Percentiles rank a stretch among this genome's conserved stretches.
phyloP scores from a whole-genome alignment of 2,113 vertebrate species.

The Pollachius pollachius region DNA sequence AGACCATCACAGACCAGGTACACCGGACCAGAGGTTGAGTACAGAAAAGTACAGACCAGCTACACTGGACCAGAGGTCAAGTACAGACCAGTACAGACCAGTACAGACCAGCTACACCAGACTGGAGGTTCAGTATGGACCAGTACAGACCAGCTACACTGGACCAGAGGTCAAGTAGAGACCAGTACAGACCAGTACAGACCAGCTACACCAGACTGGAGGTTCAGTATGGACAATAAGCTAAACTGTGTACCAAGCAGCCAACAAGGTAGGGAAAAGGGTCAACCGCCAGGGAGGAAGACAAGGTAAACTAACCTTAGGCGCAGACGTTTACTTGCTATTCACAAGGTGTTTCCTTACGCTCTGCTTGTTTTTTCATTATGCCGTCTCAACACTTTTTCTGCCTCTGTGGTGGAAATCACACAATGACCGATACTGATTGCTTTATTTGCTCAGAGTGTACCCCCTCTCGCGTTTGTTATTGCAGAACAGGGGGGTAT shows the following conservation, averaged over 20 bases:
- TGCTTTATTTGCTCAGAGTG: constrained; percentile 73
- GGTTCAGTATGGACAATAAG: neutral
- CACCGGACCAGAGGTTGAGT: too few relatives aligned
- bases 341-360: constrained; percentile 63
- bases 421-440: constrained; percentile 68
- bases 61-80: too few relatives aligned
- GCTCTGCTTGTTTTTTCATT: constrained; percentile 73
- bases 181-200: too few relatives aligned
- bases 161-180: too few relatives aligned
- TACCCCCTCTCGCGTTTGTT: constrained; percentile 67
- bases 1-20: too few relatives aligned
- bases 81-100: too few relatives aligned
- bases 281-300: constrained; percentile 9
- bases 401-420: constrained; percentile 69
- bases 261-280: neutral
- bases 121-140: too few relatives aligned
- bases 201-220: neutral
- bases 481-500: constrained; percentile 69
- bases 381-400: constrained; percentile 73
- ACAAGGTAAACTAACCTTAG: constrained; percentile 68
- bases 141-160: too few relatives aligned
- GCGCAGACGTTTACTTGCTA: constrained; percentile 48
- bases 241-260: neutral
- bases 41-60: too few relatives aligned
- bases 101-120: too few relatives aligned